Evolutionary conservation across 2,888 invertebrate species (phyloP), one percentile per base, ranked within the genome.

Genomic region (Sphecodes monilicornis): DNA sequence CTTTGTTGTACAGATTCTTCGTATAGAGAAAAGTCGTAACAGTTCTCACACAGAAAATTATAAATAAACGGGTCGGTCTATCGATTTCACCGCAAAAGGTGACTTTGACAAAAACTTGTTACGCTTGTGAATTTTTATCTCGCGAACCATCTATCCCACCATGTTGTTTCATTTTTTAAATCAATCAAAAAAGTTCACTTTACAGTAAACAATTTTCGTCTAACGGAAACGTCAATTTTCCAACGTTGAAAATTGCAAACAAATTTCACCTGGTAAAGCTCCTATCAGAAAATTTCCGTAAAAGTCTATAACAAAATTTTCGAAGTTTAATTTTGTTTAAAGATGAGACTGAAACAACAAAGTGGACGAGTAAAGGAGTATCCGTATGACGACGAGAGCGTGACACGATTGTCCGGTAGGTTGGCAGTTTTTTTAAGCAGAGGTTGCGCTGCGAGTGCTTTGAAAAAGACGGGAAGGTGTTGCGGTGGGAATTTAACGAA

Each of bases 401-500:
- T 18, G 60, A 60, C 60, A 29, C 60, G 54, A 54, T 54, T 54
- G 54, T 54, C 54, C n/a, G 54, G 11, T 4, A 11, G 3, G 54
- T 54, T n/a, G 54, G 11, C 54, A n/a, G n/a, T 54, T 22, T 54
- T 54, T 54, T 54, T 54, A 54, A 54, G n/a, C 54, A 10, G 54
- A 50, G 54, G 11, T n/a, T 11, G 54, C 5, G 36, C 54, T 0
- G 29, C 16, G 36, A 66, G 36, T 46, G 26, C 46, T 32, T 36
- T 66, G 66, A 64, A 39, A 43, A n/a, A 41, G 4, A 29, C 46
- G 72, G 11, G 39, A 50, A 26, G 66, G 72, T 26, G 46, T 73
- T 46, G 43, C 36, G 72, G 29, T 57, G 57, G 74, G 74, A 76
- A 74, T 73, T 71, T 60, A 60, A 79, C 66, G 22, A n/a, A 66